A percentile compares a stretch with the other conserved stretches of the same genome.
phyloP scores from a whole-genome alignment of 1,140 invertebrate genomes.

The Scaptomyza hsui region DNA sequence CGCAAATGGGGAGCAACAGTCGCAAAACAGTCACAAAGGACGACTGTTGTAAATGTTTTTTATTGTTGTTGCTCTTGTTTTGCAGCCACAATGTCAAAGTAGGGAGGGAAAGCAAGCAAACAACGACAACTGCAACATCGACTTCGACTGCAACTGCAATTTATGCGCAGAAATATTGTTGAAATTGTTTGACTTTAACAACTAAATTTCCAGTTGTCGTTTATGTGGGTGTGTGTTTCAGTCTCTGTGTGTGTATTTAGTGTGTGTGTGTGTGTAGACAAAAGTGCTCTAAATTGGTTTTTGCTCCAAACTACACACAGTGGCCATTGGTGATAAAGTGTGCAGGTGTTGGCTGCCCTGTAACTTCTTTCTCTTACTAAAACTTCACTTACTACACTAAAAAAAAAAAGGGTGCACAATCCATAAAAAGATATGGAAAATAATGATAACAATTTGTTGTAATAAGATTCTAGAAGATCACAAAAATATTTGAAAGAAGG shows the following conservation, averaged over 20 bases:
- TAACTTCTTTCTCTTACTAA: not conserved
- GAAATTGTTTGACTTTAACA: constrained; percentile 79
- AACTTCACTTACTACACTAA: not conserved
- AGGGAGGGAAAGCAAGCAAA: constrained; percentile 13
- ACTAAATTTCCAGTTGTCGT: constrained; percentile 67
- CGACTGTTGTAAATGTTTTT: constrained; percentile 27
- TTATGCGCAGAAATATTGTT: constrained; percentile 77
- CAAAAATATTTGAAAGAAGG: no score
- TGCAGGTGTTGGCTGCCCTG: constrained; percentile 53
- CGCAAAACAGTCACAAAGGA: constrained; percentile 48
- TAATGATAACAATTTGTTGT: no score
- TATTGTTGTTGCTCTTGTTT: constrained; percentile 11
- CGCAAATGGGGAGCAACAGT: constrained; percentile 30
- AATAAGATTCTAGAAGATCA: no score
- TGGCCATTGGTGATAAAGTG: constrained; percentile 66
- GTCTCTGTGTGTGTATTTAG: not conserved
- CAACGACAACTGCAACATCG: constrained; percentile 15
- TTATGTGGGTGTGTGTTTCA: not conserved
- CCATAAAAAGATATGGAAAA: no score
- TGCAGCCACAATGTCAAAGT: constrained; percentile 62
- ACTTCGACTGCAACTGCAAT: constrained; percentile 57
- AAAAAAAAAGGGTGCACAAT: no score
- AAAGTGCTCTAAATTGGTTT: constrained; percentile 74
- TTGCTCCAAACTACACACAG: constrained; percentile 31
- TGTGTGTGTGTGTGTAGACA: constrained; percentile 36